Evolutionary conservation across 2,113 vertebrate genomes (phyloP).

Genomic region (Pteronura brasiliensis): DNA sequence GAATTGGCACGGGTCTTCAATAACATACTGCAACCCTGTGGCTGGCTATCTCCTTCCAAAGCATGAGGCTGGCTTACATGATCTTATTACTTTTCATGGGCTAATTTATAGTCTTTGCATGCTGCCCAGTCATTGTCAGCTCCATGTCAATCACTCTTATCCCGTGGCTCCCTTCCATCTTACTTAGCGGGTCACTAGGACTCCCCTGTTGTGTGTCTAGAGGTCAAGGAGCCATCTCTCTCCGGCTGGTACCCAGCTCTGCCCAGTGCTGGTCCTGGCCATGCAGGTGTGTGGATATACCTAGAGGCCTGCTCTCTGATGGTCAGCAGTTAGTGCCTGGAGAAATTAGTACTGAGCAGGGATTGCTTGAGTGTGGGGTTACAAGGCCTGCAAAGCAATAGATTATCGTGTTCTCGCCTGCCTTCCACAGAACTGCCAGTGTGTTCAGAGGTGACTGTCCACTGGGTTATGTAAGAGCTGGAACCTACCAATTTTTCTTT

Average conservation of each 20-base stretch:
- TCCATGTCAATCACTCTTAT: accelerated
- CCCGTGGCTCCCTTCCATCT: not conserved
- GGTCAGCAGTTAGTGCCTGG: not conserved
- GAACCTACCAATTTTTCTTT: not conserved
- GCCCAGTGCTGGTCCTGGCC: not conserved
- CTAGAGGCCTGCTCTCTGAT: too few species aligned
- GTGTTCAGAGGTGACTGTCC: not conserved
- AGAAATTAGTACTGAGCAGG: not conserved
- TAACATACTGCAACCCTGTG: accelerated
- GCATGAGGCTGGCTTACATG: accelerated
- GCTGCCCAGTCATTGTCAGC: accelerated
- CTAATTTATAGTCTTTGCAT: not conserved
- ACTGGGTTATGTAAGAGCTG: too few species aligned
- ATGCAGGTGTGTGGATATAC: accelerated
- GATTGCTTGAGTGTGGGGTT: not conserved
- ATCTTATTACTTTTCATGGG: not conserved
- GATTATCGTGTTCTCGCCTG: not conserved
- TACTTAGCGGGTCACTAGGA: not conserved
- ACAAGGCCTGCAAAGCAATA: not conserved
- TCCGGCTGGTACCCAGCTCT: not conserved
- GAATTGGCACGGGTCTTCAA: not conserved
- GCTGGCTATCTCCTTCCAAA: not conserved
- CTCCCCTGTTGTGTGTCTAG: accelerated
- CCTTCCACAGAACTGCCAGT: not conserved
- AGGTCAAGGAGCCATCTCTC: not conserved